phyloP scores from a whole-genome alignment of 2,797 vertebrate species.

The Gallinago nigripennis region DNA sequence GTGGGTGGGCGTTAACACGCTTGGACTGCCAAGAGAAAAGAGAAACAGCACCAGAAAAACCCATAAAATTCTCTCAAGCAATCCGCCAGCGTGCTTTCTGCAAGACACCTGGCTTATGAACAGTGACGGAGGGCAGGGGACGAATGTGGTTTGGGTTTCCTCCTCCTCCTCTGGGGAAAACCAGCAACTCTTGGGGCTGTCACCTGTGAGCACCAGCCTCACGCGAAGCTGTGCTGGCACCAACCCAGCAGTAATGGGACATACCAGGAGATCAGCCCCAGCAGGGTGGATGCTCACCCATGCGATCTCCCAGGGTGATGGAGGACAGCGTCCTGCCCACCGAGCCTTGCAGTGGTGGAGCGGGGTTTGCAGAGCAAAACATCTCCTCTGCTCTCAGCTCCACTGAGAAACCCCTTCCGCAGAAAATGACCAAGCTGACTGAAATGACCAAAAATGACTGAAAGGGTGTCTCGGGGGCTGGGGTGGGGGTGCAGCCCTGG shows the following conservation, averaged over 20 bases:
- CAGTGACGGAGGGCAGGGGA: neutral
- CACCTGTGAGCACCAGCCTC: neutral
- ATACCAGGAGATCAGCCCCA: neutral
- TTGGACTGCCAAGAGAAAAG: neutral
- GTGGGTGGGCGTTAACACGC: neutral
- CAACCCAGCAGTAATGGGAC: neutral
- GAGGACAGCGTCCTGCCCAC: neutral
- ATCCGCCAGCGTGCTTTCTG: neutral
- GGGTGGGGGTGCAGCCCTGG: neutral
- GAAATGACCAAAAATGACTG: neutral
- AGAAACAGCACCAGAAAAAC: neutral
- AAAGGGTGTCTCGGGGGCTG: neutral
- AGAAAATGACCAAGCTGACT: neutral
- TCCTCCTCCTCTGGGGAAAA: neutral
- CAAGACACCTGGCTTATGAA: neutral
- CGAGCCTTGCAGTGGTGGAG: neutral
- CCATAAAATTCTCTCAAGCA: neutral
- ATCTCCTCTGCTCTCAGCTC: neutral
- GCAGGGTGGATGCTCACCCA: accelerated
- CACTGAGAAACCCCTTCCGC: neutral
- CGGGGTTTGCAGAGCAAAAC: neutral
- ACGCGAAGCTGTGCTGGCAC: neutral
- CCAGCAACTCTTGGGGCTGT: neutral
- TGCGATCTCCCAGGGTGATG: neutral
- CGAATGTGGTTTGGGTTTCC: neutral